These are phyloP conservation scores for Peribatodes rhomboidaria DNA, from an alignment of 2,888 invertebrate species.

Conservation along the genomic window DNA sequence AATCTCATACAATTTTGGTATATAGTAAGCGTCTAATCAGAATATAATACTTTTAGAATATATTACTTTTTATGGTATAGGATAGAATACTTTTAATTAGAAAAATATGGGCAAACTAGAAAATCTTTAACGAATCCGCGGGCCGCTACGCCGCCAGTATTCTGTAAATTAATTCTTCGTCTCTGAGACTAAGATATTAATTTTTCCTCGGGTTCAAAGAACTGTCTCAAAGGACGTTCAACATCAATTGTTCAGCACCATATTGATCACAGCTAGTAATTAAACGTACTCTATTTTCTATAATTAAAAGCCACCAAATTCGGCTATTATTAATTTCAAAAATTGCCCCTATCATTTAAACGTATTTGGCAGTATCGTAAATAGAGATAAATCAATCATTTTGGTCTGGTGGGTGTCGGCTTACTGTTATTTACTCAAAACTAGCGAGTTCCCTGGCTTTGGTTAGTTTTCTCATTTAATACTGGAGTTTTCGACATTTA, in stretches of 20 bases:
- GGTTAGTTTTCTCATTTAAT: background rate
- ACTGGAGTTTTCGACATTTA: background rate
- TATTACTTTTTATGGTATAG: background rate
- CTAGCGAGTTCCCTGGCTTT: background rate
- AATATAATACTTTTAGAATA: too few relatives aligned
- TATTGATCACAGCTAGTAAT: conserved; percentile 23
- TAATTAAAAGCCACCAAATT: conserved; percentile 33
- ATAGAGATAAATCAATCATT: conserved; percentile 28
- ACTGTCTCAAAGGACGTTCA: conserved; percentile 18
- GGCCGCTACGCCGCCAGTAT: too few relatives aligned
- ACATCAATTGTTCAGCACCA: conserved; percentile 10
- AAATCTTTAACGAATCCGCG: too few relatives aligned
- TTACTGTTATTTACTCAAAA: background rate
- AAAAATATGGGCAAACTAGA: too few relatives aligned
- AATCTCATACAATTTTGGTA: too few relatives aligned
- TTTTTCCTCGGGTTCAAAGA: conserved; percentile 13
- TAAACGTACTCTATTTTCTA: conserved; percentile 31
- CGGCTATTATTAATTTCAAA: conserved; percentile 28
- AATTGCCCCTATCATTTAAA: conserved; percentile 31
- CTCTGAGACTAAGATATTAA: background rate
- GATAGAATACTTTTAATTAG: too few relatives aligned
- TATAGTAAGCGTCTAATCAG: too few relatives aligned
- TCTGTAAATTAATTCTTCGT: background rate
- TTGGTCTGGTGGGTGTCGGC: conserved; percentile 18
- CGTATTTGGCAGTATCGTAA: conserved; percentile 32